Percentiles rank a stretch among this genome's conserved stretches.
phyloP scores from a whole-genome alignment of 2,888 invertebrate genomes.

The Micropterix aruncella region DNA sequence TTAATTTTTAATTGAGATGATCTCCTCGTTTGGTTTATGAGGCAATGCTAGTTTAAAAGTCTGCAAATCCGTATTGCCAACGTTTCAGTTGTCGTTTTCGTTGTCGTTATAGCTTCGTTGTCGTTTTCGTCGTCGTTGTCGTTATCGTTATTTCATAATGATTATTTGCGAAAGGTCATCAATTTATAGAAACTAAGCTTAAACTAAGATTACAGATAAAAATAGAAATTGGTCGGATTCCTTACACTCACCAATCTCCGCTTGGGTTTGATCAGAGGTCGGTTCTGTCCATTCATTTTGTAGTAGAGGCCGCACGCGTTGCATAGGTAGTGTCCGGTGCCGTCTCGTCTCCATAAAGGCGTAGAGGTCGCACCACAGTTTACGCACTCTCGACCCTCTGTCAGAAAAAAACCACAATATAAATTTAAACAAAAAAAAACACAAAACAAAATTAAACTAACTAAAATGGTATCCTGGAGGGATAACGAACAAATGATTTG shows the following conservation, averaged over 20 bases:
- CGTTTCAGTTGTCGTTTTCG: too few species aligned
- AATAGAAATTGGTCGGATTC: constrained; percentile 42
- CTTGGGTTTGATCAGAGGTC: constrained; percentile 98
- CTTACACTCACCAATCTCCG: constrained; percentile 94
- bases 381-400: constrained; percentile 95
- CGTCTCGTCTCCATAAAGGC: constrained; percentile 94
- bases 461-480: not conserved
- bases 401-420: constrained; percentile 16
- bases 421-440: constrained; percentile 4
- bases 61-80: too few species aligned
- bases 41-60: too few species aligned
- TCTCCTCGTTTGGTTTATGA: too few species aligned
- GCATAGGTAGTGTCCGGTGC: constrained; percentile 95
- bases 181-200: too few species aligned
- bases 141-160: too few species aligned
- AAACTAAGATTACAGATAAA: too few species aligned
- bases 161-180: too few species aligned
- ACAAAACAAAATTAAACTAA: constrained; percentile 1
- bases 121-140: too few species aligned
- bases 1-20: too few species aligned
- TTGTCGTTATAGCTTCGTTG: too few species aligned
- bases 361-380: constrained; percentile 99
- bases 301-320: constrained; percentile 99
- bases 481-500: too few species aligned
- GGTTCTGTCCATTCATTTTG: constrained; percentile 99